Evolutionary conservation across 2,888 invertebrate species (phyloP).

Genomic region (Boloria euphrosyne): DNA sequence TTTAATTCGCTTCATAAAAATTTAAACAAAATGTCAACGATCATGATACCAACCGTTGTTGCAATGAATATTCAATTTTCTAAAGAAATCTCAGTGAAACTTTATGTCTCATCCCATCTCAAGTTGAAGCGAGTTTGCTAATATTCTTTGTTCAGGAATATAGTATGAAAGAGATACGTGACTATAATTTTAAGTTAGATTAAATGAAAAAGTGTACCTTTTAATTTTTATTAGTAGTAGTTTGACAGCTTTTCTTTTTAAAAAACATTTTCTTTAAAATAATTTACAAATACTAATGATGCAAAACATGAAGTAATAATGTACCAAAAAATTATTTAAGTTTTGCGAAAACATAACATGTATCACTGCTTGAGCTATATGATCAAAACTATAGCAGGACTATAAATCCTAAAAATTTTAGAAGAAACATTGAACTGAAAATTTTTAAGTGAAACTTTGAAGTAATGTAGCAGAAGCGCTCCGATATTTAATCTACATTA

Average conservation of each 20-base stretch:
- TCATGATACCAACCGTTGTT: slow-evolving; percentile 9
- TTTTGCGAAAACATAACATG: too few relatives aligned
- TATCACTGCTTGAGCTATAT: too few relatives aligned
- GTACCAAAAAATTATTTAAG: too few relatives aligned
- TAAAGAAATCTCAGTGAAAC: slow-evolving; percentile 55
- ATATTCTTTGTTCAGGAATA: slow-evolving; percentile 49
- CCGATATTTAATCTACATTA: slow-evolving; percentile 17
- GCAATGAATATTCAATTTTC: slow-evolving; percentile 66
- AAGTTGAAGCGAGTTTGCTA: slow-evolving; percentile 48
- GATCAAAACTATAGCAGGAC: neutral
- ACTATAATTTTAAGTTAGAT: slow-evolving; percentile 34
- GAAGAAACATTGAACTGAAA: slow-evolving; percentile 1
- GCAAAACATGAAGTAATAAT: too few relatives aligned
- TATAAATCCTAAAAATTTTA: neutral
- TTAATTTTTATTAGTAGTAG: neutral
- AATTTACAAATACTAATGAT: too few relatives aligned
- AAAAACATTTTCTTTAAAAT: too few relatives aligned
- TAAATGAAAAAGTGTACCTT: slow-evolving; percentile 13
- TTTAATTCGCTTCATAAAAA: too few relatives aligned
- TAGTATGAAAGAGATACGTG: slow-evolving; percentile 43
- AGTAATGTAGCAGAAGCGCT: slow-evolving; percentile 22
- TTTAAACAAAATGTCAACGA: too few relatives aligned
- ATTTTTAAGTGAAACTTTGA: slow-evolving; percentile 14
- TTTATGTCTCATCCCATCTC: slow-evolving; percentile 48
- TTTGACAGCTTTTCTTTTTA: neutral